Percentiles rank a stretch among this genome's conserved stretches.
Conservation (phyloP, 2,888 invertebrate genomes). For the Apodemia duryi region DNA sequence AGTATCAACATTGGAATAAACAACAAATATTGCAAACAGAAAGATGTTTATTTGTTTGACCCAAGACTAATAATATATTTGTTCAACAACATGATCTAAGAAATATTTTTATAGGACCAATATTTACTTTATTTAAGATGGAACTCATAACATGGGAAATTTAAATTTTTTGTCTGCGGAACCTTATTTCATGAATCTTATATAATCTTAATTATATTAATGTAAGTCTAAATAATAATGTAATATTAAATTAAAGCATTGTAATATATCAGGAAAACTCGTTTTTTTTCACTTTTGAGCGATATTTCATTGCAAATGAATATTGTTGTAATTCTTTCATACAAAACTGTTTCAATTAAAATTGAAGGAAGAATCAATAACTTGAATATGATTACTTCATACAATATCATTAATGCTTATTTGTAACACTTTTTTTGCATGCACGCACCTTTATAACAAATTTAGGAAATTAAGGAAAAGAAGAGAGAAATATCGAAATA, state of each 20-base stretch:
- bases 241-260: too few species aligned
- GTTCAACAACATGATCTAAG: neutral
- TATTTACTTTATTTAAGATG: neutral
- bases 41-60: too few species aligned
- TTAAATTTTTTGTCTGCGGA: neutral
- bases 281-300: too few species aligned
- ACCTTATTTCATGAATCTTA: neutral
- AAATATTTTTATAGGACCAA: neutral
- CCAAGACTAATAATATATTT: neutral
- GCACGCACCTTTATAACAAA: conserved; percentile 17
- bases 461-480: conserved; percentile 9
- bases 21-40: too few species aligned
- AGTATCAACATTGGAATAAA: too few species aligned
- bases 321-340: neutral
- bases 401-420: conserved; percentile 17
- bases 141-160: neutral
- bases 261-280: too few species aligned
- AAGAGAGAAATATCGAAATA: conserved; percentile 17
- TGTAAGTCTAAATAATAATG: too few species aligned
- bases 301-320: too few species aligned
- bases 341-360: neutral
- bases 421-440: conserved; percentile 20
- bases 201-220: too few species aligned
- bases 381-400: conserved; percentile 15
- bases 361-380: conserved; percentile 20